phyloP scores from a whole-genome alignment of 2,888 invertebrate species.

The Meloe dianella region DNA sequence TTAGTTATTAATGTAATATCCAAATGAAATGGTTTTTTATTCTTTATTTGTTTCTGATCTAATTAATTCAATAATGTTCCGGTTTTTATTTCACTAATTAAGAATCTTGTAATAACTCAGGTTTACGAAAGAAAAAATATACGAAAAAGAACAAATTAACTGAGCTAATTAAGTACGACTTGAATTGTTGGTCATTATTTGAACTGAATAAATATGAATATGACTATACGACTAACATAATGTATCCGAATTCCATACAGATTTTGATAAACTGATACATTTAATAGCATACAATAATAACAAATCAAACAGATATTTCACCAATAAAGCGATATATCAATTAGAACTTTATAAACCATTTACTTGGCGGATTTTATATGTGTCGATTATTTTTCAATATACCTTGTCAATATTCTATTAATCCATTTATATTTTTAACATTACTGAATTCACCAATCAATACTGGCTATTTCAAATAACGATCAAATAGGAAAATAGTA shows the following conservation, averaged over 20 bases:
- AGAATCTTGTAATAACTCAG: constrained; percentile 1
- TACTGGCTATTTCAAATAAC: neutral
- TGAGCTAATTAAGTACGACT: neutral
- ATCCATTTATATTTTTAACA: neutral
- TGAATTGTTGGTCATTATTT: constrained; percentile 6
- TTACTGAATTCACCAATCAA: neutral
- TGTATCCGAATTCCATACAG: neutral
- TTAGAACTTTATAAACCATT: constrained; percentile 4
- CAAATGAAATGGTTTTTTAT: neutral
- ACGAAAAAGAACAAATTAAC: neutral
- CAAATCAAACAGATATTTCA: constrained; percentile 13
- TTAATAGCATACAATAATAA: constrained; percentile 9
- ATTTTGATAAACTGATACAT: constrained; percentile 11
- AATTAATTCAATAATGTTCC: constrained; percentile 11
- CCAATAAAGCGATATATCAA: constrained; percentile 9
- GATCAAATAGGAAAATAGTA: neutral
- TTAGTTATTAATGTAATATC: neutral
- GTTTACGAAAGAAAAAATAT: constrained; percentile 1
- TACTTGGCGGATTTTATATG: neutral
- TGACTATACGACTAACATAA: neutral
- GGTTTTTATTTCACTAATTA: constrained; percentile 9
- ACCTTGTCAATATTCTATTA: neutral
- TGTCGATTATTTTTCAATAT: neutral
- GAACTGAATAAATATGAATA: neutral
- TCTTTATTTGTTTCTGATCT: constrained; percentile 6